Evolutionary conservation across 2,888 invertebrate species (phyloP), one percentile per base, ranked within the genome.

Genomic region (Scaptodrosophila latifasciaeformis): DNA sequence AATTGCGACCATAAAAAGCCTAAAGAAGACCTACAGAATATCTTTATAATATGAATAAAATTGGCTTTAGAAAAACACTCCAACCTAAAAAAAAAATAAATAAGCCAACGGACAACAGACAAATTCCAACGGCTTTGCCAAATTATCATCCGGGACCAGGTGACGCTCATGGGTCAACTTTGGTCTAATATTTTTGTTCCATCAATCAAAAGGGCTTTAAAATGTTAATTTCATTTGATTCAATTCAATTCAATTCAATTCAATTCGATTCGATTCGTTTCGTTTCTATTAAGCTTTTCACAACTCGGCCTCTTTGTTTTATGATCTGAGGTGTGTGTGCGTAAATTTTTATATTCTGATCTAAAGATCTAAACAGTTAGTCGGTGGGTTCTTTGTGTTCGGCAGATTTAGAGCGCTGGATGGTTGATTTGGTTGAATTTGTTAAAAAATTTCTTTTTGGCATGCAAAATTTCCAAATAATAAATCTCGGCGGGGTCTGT

Each of bases 381-480:
- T 43, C 18, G 7, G 13, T 21, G 15, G 30, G 19, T 39, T 18
- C 49, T 60, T 65, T 68, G 58, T 65, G 15, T 13, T n/a, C n/a
- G 13, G 44, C 57, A 37, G 54, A 61, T 59, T 66, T 54, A 52
- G 64, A 65, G 54, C 64, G 50, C 27, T 44, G 19, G 35, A 10
- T 50, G 49, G 42, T 46, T 42, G 40, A 10, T n/a, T n/a, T n/a
- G n/a, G n/a, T n/a, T n/a, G n/a, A n/a, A n/a, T n/a, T n/a, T n/a
- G n/a, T 46, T 31, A 40, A 39, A 49, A 47, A 54, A 57, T 58
- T 42, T 59, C 48, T n/a, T 48, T 59, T 51, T 48, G 40, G 43
- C 54, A 58, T 65, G 62, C 67, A 59, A 62, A 75, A 64, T 48
- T 43, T 56, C 35, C 62, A 51, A 59, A 56, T 51, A 62, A 67